A percentile compares a stretch with the other conserved stretches of the same genome.
Evolutionary conservation across 2,888 invertebrate genomes (phyloP).

Genomic region (Abrostola tripartita): DNA sequence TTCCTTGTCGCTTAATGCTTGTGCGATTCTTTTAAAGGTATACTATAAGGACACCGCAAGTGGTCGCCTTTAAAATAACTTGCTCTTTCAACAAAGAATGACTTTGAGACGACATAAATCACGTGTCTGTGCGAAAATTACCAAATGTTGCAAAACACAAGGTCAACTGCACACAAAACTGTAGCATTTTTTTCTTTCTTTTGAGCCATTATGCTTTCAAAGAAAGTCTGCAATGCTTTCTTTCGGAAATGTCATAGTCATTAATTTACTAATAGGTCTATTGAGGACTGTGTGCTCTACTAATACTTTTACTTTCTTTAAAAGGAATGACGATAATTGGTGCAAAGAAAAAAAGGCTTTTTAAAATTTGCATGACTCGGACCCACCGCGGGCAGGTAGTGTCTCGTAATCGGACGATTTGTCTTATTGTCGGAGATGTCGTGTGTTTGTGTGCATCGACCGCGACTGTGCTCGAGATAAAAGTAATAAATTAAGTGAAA

Average conservation of each 20-base stretch:
- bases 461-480: slow-evolving; percentile 85
- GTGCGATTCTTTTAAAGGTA: slow-evolving; percentile 65
- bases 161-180: slow-evolving; percentile 76
- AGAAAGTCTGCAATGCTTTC: slow-evolving; percentile 79
- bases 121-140: slow-evolving; percentile 78
- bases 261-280: slow-evolving; percentile 81
- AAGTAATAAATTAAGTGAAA: slow-evolving; percentile 85
- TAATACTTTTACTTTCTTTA: slow-evolving; percentile 83
- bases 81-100: slow-evolving; percentile 72
- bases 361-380: slow-evolving; percentile 78
- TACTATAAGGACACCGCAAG: slow-evolving; percentile 80
- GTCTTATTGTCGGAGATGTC: slow-evolving; percentile 86
- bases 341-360: slow-evolving; percentile 65
- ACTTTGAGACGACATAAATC: slow-evolving; percentile 78
- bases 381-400: slow-evolving; percentile 85
- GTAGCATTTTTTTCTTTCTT: slow-evolving; percentile 64
- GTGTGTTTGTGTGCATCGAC: slow-evolving; percentile 85
- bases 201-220: slow-evolving; percentile 64
- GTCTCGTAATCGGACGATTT: slow-evolving; percentile 86
- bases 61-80: slow-evolving; percentile 81
- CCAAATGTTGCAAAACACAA: slow-evolving; percentile 84
- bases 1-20: slow-evolving; percentile 63
- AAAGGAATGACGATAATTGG: slow-evolving; percentile 72
- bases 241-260: slow-evolving; percentile 76
- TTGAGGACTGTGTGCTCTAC: slow-evolving; percentile 62